These are phyloP conservation scores for Mythimna albipuncta DNA, from an alignment of 2,888 invertebrate species.

Conservation along the genomic window DNA sequence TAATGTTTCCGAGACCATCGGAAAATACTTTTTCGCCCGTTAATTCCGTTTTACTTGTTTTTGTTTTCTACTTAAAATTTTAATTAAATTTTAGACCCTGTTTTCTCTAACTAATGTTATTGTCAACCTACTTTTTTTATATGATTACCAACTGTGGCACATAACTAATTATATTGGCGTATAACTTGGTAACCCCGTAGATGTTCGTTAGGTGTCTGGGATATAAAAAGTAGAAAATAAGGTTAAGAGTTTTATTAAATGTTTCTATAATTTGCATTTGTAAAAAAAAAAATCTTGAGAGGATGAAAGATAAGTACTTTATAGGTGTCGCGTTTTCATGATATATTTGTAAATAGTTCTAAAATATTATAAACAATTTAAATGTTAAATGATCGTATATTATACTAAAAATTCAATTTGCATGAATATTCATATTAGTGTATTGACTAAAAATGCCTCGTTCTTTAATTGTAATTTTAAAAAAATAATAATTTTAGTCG, in stretches of 20 bases:
- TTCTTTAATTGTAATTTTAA: conserved; percentile 43
- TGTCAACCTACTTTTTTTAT: conserved; percentile 1
- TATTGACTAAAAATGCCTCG: conserved; percentile 62
- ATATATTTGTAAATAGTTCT: conserved; percentile 28
- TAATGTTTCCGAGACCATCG: conserved; percentile 21
- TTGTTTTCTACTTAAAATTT: not conserved
- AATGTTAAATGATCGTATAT: conserved; percentile 41
- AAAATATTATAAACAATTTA: conserved; percentile 31
- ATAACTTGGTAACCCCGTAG: conserved; percentile 7
- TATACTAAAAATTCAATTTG: conserved; percentile 26
- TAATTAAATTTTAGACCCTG: not conserved
- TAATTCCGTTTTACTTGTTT: not conserved
- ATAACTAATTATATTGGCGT: conserved; percentile 19
- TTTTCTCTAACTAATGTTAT: conserved; percentile 6
- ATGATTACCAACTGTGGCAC: conserved; percentile 11
- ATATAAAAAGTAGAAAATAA: conserved; percentile 43
- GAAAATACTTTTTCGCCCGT: not conserved
- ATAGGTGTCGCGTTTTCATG: conserved; percentile 10
- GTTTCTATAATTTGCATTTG: conserved; percentile 22
- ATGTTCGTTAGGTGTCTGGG: conserved; percentile 31
- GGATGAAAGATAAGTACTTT: conserved; percentile 19
- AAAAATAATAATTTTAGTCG: conserved; percentile 30
- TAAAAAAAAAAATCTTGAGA: conserved; percentile 5
- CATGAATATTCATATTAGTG: conserved; percentile 34
- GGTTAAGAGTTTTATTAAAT: conserved; percentile 42